Evolutionary conservation across 2,113 vertebrate genomes (phyloP).

Genomic region (cat (Felis catus)): F.catus_Fca126_mat1.0 CM031411.1:76550501-76551000

Average conservation of each 20-base stretch:
- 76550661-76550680: background rate
- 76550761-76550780: constrained; percentile 43
- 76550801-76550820: background rate
- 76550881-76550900: background rate
- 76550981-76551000: too few relatives aligned
- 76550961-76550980: too few relatives aligned
- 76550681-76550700: background rate
- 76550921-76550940: too few relatives aligned
- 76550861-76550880: constrained; percentile 24
- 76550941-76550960: too few relatives aligned
- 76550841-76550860: background rate
- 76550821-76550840: constrained; percentile 1
- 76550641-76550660: background rate
- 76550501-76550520: background rate
- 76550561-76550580: background rate
- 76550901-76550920: background rate
- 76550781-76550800: constrained; percentile 34
- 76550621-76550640: background rate
- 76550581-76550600: constrained; percentile 36
- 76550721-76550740: background rate
- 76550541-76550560: background rate
- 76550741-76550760: background rate
- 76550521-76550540: background rate
- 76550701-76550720: constrained; percentile 37
- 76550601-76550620: background rate